Evolutionary conservation across 2,113 vertebrate genomes (phyloP).

Genomic region (Melanotaenia duboulayi): DNA sequence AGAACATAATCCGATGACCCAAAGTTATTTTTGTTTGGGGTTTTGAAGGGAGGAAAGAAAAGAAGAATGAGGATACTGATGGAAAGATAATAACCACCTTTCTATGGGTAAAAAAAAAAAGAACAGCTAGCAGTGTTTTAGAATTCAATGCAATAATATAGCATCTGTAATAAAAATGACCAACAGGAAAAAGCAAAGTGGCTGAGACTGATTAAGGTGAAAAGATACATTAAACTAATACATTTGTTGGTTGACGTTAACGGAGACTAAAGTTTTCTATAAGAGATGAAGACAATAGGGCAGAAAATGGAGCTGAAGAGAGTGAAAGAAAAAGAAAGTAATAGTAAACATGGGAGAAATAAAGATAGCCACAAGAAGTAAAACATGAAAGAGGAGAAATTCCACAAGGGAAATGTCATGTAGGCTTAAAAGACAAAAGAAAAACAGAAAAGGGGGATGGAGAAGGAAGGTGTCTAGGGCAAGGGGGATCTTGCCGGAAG

Average conservation of each 20-base stretch:
- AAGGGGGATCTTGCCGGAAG: slow-evolving; percentile 33
- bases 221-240: neutral
- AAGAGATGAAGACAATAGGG: neutral
- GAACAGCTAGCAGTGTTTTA: neutral
- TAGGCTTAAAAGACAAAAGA: neutral
- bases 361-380: neutral
- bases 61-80: neutral
- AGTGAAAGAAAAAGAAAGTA: neutral
- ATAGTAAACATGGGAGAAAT: neutral
- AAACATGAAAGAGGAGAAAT: neutral
- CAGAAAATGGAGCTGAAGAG: neutral
- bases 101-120: neutral
- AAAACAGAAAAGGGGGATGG: neutral
- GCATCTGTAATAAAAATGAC: neutral
- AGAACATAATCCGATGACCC: neutral
- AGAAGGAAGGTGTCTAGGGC: slow-evolving; percentile 7
- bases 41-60: neutral
- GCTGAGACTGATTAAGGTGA: neutral
- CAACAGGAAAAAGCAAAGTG: neutral
- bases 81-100: neutral
- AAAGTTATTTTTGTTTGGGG: neutral
- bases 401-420: neutral
- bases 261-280: neutral
- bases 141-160: neutral
- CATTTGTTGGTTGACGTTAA: neutral